Percentiles rank a stretch among this genome's conserved stretches.
Evolutionary conservation across 2,113 vertebrate genomes (phyloP).

Genomic region (Dendrocopos noguchii): DNA sequence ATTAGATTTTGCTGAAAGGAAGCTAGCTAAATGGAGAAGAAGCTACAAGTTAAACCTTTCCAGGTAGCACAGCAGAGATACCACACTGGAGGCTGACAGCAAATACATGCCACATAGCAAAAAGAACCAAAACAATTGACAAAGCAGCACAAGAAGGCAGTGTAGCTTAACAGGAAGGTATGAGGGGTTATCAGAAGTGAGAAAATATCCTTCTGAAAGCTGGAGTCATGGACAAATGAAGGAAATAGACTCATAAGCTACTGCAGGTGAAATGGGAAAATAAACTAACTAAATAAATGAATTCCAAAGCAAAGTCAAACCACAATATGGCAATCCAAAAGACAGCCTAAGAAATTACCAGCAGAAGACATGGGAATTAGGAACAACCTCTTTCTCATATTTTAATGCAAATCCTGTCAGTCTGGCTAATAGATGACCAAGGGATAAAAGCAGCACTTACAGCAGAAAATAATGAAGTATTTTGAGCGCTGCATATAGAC

Average conservation of each 20-base stretch:
- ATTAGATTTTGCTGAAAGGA: conserved; percentile 31
- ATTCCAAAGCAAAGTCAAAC: not conserved
- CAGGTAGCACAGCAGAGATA: not conserved
- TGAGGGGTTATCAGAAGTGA: not conserved
- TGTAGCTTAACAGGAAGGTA: not conserved
- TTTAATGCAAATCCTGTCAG: not conserved
- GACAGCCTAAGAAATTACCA: not conserved
- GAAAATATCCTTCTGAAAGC: not conserved
- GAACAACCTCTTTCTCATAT: not conserved
- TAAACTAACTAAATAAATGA: not conserved
- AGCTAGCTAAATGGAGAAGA: conserved; percentile 17
- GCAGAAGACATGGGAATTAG: not conserved
- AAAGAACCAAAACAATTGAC: not conserved
- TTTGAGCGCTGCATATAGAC: not conserved
- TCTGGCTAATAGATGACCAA: not conserved
- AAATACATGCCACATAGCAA: not conserved
- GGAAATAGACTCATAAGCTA: not conserved
- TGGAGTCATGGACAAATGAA: not conserved
- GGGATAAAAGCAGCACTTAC: not conserved
- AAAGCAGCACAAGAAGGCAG: not conserved
- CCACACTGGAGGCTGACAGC: not conserved
- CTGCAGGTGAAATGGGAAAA: not conserved
- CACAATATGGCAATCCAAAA: not conserved
- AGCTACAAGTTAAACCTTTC: conserved; percentile 3
- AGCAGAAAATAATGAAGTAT: not conserved